Base-by-base conservation (phyloP, 2,888 invertebrate genomes). In the Drosophila diplacantha region DNA sequence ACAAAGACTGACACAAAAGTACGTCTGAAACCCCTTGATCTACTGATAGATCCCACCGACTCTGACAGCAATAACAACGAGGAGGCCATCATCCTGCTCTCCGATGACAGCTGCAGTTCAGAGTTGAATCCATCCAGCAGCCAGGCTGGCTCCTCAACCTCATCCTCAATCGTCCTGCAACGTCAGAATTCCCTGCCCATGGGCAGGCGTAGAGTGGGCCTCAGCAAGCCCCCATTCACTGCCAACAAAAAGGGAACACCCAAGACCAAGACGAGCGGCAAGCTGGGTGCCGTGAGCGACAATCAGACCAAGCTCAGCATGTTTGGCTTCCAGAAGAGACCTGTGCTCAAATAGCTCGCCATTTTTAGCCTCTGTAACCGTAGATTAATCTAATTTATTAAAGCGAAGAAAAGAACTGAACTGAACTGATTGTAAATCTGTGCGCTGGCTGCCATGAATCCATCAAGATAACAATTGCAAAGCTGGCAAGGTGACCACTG, bases 291-390 rank as follows among this genome's bases (percentile, higher is more conserved):
- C 43, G 7, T 71, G 3, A 74, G 44, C 5, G 59, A 69, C 2
- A 89, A 90, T 7, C 92, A 92, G 52, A 91, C 91, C 31, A 89
- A 92, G 73, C 84, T 93, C n/a, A 91, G 91, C 85, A 92, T 90
- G 88, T 93, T 91, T 85, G 93, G 92, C 22, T 93, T 93, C 80
- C 90, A 92, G 78, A 92, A 91, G 82, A 91, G 91, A 90, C 92
- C 87, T 83, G 88, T 87, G 11, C 74, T 84, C 26, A 82, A 85
- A 50, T 83, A 35, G 31, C 20, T 12, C 5, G n/a, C 14, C 56
- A 34, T 44, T 55, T 43, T 24, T 22, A 31, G 16, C 34, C 14
- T 22, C 22, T 31, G 32, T 62, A 50, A 31, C 35, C 32, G 59
- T 24, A 54, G 51, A 26, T 57, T 37, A 34, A 46, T 59, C 43